phyloP scores from a whole-genome alignment of 2,888 invertebrate genomes.

The Tyria jacobaeae region DNA sequence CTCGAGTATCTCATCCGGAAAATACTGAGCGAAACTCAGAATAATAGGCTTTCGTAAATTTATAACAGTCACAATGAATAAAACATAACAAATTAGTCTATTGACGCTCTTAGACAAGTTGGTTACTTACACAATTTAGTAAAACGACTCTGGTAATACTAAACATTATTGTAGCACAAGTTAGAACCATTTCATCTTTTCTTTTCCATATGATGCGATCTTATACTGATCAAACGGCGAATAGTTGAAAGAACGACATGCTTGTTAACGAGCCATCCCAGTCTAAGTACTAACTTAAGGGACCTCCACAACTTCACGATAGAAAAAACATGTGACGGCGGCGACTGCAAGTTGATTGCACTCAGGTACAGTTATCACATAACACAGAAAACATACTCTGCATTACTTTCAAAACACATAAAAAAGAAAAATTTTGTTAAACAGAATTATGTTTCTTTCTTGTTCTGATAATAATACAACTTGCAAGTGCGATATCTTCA shows the following conservation, averaged over 20 bases:
- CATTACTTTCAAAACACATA: constrained; percentile 1
- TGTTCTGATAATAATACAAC: neutral
- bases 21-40: constrained; percentile 45
- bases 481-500: neutral
- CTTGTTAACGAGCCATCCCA: neutral
- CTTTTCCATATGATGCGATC: constrained; percentile 55
- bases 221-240: constrained; percentile 42
- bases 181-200: constrained; percentile 34
- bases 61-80: constrained; percentile 41
- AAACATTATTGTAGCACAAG: constrained; percentile 13
- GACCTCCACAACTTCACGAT: neutral
- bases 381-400: neutral
- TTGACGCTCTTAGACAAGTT: constrained; percentile 9
- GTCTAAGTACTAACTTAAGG: neutral
- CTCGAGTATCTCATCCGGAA: constrained; percentile 48
- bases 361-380: neutral
- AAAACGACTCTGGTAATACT: constrained; percentile 2
- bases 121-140: constrained; percentile 7
- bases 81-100: constrained; percentile 25
- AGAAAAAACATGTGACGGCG: neutral
- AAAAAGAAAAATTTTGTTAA: neutral
- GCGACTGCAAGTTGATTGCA: neutral
- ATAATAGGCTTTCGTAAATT: constrained; percentile 42
- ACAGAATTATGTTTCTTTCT: neutral
- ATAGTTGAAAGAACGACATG: constrained; percentile 5